A percentile compares a stretch with the other conserved stretches of the same genome.
phyloP scores from a whole-genome alignment of 2,888 invertebrate genomes.

The Hemicrepidius hirtus region DNA sequence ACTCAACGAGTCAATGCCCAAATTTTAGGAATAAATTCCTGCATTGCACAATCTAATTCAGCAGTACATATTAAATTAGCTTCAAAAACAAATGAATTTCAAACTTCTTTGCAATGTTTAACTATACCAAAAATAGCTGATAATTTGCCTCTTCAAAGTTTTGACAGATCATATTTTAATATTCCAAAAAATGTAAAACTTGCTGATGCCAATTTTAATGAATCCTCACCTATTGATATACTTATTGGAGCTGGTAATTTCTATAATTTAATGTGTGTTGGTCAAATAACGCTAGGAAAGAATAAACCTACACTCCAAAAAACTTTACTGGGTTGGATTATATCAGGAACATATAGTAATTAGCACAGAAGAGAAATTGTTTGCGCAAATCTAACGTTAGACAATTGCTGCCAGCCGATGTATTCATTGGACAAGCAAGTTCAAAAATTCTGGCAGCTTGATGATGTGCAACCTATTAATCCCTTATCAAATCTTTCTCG shows the following conservation, averaged over 20 bases:
- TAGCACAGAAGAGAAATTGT: background rate
- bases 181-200: slow-evolving; percentile 27
- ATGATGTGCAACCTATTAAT: slow-evolving; percentile 8
- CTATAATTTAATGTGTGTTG: slow-evolving; percentile 21
- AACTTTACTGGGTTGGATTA: slow-evolving; percentile 13
- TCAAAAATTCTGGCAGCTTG: slow-evolving; percentile 32
- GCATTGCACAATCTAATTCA: slow-evolving; percentile 5
- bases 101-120: slow-evolving; percentile 15
- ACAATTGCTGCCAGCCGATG: background rate
- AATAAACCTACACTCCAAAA: slow-evolving; percentile 23
- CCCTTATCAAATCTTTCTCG: background rate
- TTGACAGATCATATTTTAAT: background rate
- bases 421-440: slow-evolving; percentile 5
- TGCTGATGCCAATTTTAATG: slow-evolving; percentile 19
- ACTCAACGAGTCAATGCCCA: background rate
- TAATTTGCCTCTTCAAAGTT: slow-evolving; percentile 6
- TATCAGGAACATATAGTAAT: background rate
- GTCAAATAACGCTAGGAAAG: slow-evolving; percentile 19
- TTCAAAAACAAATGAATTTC: slow-evolving; percentile 31
- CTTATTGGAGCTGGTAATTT: slow-evolving; percentile 30
- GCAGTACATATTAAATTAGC: slow-evolving; percentile 5
- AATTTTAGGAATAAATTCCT: slow-evolving; percentile 27
- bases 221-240: slow-evolving; percentile 15
- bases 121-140: slow-evolving; percentile 26
- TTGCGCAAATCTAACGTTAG: background rate